These are phyloP conservation scores for Salticus scenicus DNA, from an alignment of 2,888 invertebrate genomes.

Conservation along the genomic window DNA sequence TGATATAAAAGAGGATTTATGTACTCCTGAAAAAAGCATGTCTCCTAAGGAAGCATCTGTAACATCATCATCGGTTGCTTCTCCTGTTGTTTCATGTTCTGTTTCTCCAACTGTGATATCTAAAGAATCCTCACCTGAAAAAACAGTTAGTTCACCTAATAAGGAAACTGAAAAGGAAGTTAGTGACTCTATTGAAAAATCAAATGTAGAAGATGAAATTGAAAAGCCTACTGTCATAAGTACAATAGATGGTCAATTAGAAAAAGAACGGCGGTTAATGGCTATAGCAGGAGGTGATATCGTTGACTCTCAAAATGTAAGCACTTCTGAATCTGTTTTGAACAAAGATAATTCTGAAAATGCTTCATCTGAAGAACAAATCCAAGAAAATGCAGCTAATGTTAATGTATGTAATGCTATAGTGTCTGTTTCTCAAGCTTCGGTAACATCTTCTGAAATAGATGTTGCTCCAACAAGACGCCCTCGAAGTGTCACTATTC, in stretches of 20 bases:
- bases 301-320: constrained; percentile 22
- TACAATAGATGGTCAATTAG: constrained; percentile 67
- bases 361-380: constrained; percentile 27
- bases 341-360: constrained; percentile 36
- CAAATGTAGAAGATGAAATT: constrained; percentile 52
- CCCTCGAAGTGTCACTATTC: constrained; percentile 51
- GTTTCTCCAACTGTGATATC: constrained; percentile 2
- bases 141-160: neutral
- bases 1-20: neutral
- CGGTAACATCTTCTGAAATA: constrained; percentile 31
- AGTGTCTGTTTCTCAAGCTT: constrained; percentile 25
- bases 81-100: neutral
- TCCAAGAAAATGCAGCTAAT: constrained; percentile 67
- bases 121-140: neutral
- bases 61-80: neutral
- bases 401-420: neutral
- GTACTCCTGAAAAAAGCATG: neutral
- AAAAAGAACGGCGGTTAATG: constrained; percentile 61
- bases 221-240: constrained; percentile 67
- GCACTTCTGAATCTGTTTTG: constrained; percentile 3
- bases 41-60: neutral
- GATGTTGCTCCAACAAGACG: constrained; percentile 71
- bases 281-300: constrained; percentile 31
- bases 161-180: neutral
- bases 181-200: constrained; percentile 9